A percentile compares a stretch with the other conserved stretches of the same genome.
Conservation (phyloP, 2,797 vertebrate species). For the Basileuterus tristriatus region DNA sequence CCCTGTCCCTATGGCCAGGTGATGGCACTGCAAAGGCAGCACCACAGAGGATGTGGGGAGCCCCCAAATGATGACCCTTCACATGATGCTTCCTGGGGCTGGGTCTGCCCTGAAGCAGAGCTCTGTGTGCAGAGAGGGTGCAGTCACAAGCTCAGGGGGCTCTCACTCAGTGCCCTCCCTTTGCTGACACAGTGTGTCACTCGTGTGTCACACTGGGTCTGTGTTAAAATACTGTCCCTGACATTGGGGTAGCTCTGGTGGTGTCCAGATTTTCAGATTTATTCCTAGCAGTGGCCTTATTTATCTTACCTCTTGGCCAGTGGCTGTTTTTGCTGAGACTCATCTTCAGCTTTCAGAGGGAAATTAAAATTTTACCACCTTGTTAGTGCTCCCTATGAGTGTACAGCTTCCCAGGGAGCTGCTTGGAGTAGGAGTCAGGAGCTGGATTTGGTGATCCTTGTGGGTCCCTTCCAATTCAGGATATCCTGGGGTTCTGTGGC, state of each 20-base stretch:
- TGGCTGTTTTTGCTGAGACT: neutral
- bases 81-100: neutral
- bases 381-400: neutral
- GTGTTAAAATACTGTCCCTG: neutral
- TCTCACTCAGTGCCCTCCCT: neutral
- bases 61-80: neutral
- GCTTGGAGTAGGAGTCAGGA: neutral
- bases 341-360: neutral
- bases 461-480: neutral
- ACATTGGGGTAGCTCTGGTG: neutral
- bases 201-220: neutral
- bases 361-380: neutral
- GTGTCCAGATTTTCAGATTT: neutral
- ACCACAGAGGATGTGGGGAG: neutral
- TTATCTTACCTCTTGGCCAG: neutral
- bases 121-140: neutral
- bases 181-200: neutral
- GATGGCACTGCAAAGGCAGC: neutral
- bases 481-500: rapidly evolving
- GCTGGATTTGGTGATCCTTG: neutral
- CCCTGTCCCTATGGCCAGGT: neutral
- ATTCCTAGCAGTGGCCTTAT: neutral
- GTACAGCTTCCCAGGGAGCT: neutral
- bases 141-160: neutral
- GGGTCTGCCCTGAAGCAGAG: neutral